Conservation (phyloP, 1,140 invertebrate species). For the Chironomus striatipennis region DNA sequence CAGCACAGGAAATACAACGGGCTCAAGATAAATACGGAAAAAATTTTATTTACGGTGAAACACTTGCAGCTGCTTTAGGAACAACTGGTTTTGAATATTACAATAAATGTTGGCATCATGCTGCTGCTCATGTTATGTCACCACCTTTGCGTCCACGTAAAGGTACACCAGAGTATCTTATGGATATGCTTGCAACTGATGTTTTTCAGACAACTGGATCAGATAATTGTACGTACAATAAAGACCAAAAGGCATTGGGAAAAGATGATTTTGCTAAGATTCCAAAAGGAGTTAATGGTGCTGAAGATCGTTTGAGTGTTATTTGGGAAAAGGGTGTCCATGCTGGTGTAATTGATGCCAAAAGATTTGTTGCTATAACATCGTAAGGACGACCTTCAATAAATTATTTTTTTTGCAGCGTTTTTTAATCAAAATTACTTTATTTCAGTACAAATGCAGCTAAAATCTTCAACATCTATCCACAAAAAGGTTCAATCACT, state of each 20-base stretch:
- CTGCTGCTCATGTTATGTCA: conserved; percentile 82
- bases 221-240: conserved; percentile 94
- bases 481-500: conserved; percentile 87
- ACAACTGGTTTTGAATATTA: conserved; percentile 68
- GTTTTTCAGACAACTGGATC: conserved; percentile 87
- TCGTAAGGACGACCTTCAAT: neutral
- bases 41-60: conserved; percentile 74
- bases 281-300: conserved; percentile 96
- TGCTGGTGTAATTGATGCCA: conserved; percentile 79
- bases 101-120: conserved; percentile 76
- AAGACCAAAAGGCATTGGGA: conserved; percentile 86
- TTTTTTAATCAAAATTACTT: neutral
- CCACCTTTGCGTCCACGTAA: conserved; percentile 83
- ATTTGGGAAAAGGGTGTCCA: conserved; percentile 98
- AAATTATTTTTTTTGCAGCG: no score
- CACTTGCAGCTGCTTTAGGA: conserved; percentile 79
- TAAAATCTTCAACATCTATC: conserved; percentile 97
- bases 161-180: conserved; percentile 69
- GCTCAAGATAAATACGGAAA: conserved; percentile 61
- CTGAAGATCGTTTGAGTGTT: conserved; percentile 94
- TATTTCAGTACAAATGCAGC: conserved; percentile 82
- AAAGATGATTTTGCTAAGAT: conserved; percentile 91
- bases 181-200: conserved; percentile 83
- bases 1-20: conserved; percentile 65
- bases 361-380: conserved; percentile 92